Percentiles rank a stretch among this genome's conserved stretches.
phyloP scores from a whole-genome alignment of 2,888 invertebrate species.

The Tolmerus cingulatus region DNA sequence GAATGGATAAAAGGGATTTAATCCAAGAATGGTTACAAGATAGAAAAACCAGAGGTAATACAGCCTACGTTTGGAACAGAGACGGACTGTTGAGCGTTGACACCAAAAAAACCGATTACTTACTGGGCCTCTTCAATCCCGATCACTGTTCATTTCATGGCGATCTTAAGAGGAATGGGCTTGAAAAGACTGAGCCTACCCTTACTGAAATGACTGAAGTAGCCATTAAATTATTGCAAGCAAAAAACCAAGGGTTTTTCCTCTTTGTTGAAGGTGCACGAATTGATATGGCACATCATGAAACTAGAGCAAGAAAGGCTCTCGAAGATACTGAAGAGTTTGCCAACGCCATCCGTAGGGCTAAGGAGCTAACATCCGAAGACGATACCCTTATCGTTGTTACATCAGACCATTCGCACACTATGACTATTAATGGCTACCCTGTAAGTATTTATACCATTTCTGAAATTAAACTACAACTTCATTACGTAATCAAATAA shows the following conservation, averaged over 20 bases:
- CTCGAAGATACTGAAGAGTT: slow-evolving; percentile 82
- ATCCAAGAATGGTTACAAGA: slow-evolving; percentile 71
- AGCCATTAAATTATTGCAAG: slow-evolving; percentile 70
- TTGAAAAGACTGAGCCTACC: slow-evolving; percentile 67
- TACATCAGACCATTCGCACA: slow-evolving; percentile 82
- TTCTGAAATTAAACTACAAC: neutral
- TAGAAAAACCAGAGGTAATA: slow-evolving; percentile 52
- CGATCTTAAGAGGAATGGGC: slow-evolving; percentile 64
- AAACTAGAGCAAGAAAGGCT: slow-evolving; percentile 71
- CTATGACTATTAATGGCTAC: slow-evolving; percentile 78
- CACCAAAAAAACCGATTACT: slow-evolving; percentile 65
- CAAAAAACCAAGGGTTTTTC: slow-evolving; percentile 72
- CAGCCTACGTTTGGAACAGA: slow-evolving; percentile 55
- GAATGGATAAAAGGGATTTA: slow-evolving; percentile 72
- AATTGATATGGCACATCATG: slow-evolving; percentile 68
- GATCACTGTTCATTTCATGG: slow-evolving; percentile 70
- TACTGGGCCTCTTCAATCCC: slow-evolving; percentile 67
- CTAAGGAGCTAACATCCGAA: slow-evolving; percentile 69
- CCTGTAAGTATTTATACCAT: slow-evolving; percentile 65
- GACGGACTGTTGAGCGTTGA: slow-evolving; percentile 56
- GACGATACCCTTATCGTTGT: slow-evolving; percentile 82
- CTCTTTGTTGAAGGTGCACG: slow-evolving; percentile 74
- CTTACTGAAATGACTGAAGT: slow-evolving; percentile 72
- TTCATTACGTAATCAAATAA: too few species aligned
- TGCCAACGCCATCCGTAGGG: slow-evolving; percentile 72